These are phyloP conservation scores for Fopius arisanus DNA, from an alignment of 1,140 invertebrate genomes.

Conservation along the genomic window DNA sequence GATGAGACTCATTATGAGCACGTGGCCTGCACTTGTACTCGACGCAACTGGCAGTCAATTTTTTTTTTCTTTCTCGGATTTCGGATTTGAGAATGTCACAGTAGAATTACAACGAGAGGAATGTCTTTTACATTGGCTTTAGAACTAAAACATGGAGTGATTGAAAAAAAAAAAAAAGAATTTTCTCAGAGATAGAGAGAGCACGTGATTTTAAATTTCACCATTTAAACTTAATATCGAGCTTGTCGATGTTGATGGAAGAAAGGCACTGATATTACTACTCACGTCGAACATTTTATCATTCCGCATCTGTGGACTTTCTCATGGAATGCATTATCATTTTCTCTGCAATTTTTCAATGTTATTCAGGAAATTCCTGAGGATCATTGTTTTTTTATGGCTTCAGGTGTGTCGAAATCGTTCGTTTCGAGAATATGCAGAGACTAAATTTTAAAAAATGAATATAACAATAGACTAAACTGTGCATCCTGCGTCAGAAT, in stretches of 20 bases:
- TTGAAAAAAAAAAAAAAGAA: slow-evolving; percentile 17
- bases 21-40: slow-evolving; percentile 21
- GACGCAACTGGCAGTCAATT: background rate
- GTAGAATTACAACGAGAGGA: slow-evolving; percentile 57
- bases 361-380: slow-evolving; percentile 1
- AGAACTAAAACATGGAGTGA: slow-evolving; percentile 1
- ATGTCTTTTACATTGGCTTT: slow-evolving; percentile 50
- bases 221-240: background rate
- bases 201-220: background rate
- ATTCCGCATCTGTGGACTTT: background rate
- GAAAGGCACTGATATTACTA: background rate
- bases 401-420: background rate
- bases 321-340: slow-evolving; percentile 25
- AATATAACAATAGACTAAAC: slow-evolving; percentile 46
- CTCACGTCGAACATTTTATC: background rate
- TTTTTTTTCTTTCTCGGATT: background rate
- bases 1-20: background rate
- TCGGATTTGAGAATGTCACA: slow-evolving; percentile 51
- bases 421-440: background rate
- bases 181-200: slow-evolving; percentile 1
- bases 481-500: slow-evolving; percentile 56
- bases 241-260: background rate
- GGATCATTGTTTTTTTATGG: no score
- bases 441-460: background rate
- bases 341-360: slow-evolving; percentile 7